A percentile compares a stretch with the other conserved stretches of the same genome.
phyloP scores from a whole-genome alignment of 2,797 vertebrate species.

The Simalia tracyae region DNA sequence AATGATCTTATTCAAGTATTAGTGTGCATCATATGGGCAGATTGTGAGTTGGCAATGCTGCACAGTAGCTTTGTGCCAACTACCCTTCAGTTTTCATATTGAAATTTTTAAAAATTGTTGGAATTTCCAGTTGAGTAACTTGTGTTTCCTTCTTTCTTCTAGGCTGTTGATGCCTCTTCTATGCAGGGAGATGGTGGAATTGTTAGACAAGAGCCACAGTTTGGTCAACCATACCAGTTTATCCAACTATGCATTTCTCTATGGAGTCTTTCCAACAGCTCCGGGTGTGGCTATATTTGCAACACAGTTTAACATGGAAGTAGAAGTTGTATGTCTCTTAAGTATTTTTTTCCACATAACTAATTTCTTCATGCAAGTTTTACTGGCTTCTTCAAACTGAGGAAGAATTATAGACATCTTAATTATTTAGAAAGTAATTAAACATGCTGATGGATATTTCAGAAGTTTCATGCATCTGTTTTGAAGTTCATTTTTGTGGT shows the following conservation, averaged over 20 bases:
- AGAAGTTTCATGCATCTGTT: neutral
- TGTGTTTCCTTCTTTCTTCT: constrained; percentile 52
- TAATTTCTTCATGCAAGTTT: neutral
- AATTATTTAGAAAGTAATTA: neutral
- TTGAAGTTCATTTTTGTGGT: neutral
- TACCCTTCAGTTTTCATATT: neutral
- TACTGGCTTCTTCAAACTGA: constrained; percentile 11
- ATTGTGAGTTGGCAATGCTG: no score
- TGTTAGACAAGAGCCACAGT: constrained; percentile 81
- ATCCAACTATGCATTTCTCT: constrained; percentile 96
- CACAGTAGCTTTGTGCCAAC: neutral
- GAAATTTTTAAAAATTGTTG: neutral
- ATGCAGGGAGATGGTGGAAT: constrained; percentile 93
- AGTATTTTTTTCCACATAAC: neutral
- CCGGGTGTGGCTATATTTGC: constrained; percentile 98
- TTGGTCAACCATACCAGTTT: constrained; percentile 89
- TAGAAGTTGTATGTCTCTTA: constrained; percentile 89
- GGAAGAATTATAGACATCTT: neutral
- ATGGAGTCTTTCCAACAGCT: constrained; percentile 94
- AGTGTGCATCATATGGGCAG: neutral
- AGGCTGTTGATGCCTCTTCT: constrained; percentile 94
- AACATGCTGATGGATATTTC: neutral
- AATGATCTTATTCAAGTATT: neutral
- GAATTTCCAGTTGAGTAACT: neutral
- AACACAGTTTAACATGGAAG: constrained; percentile 93